A percentile compares a stretch with the other conserved stretches of the same genome.
phyloP scores from a whole-genome alignment of 2,888 invertebrate species.

The Anthophora plumipes region DNA sequence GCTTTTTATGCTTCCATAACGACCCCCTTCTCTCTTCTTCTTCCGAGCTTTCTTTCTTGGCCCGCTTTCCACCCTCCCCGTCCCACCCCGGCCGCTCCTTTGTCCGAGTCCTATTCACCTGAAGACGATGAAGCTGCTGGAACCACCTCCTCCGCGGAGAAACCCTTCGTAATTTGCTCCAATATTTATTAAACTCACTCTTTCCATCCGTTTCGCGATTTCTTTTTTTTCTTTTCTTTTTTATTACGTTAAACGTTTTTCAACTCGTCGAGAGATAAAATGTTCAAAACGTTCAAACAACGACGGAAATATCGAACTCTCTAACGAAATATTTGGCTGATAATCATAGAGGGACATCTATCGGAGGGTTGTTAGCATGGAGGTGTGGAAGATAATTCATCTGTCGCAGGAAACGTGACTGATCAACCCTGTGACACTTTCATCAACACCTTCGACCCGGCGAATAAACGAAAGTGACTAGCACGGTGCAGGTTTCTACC shows the following conservation, averaged over 20 bases:
- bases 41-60: slow-evolving; percentile 48
- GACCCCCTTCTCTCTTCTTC: slow-evolving; percentile 44
- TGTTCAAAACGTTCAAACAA: too few species aligned
- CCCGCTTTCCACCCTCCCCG: slow-evolving; percentile 19
- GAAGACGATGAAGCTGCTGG: neutral
- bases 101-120: slow-evolving; percentile 50
- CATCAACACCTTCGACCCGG: slow-evolving; percentile 54
- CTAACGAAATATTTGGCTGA: too few species aligned
- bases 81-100: slow-evolving; percentile 24
- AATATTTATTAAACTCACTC: slow-evolving; percentile 27
- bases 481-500: slow-evolving; percentile 46
- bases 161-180: slow-evolving; percentile 30
- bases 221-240: neutral
- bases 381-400: neutral
- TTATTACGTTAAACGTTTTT: too few species aligned
- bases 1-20: slow-evolving; percentile 61
- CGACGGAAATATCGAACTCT: too few species aligned
- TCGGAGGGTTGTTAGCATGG: too few species aligned
- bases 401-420: slow-evolving; percentile 54
- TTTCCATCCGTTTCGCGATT: neutral
- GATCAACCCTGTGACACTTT: slow-evolving; percentile 55
- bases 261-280: too few species aligned
- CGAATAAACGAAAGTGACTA: slow-evolving; percentile 63
- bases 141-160: neutral
- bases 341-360: too few species aligned